Conservation (phyloP, 2,113 vertebrate genomes). For the Ophthalmolycus amberensis region DNA sequence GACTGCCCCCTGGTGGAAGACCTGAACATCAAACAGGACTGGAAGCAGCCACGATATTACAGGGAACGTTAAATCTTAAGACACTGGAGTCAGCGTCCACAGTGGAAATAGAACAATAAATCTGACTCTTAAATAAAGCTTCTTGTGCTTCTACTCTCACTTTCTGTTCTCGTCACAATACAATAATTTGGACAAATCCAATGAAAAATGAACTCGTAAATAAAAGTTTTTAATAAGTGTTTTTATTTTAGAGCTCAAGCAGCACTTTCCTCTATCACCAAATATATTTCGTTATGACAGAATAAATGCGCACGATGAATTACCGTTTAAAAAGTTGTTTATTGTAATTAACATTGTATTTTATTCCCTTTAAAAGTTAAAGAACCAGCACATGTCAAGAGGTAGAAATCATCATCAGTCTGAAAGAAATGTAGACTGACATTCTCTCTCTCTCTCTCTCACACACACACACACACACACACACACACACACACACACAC, state of each 20-base stretch:
- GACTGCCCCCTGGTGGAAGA: constrained; percentile 64
- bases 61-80: not conserved
- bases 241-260: not conserved
- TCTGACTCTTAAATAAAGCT: not conserved
- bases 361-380: constrained; percentile 62
- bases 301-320: not conserved
- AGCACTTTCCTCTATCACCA: not conserved
- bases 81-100: not conserved
- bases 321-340: constrained; percentile 73
- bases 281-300: not conserved
- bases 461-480: constrained; percentile 7
- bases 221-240: not conserved
- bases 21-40: not conserved
- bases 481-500: constrained; percentile 17
- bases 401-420: constrained; percentile 76
- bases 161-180: no score
- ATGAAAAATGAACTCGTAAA: not conserved
- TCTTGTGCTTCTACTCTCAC: no score
- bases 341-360: constrained; percentile 74
- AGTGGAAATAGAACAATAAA: constrained; percentile 1
- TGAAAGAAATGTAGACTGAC: constrained; percentile 52
- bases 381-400: constrained; percentile 78
- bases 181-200: no score
- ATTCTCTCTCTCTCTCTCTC: not conserved
- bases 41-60: not conserved